These are phyloP conservation scores for Thinocorus orbignyianus DNA, from an alignment of 2,113 vertebrate species.

Conservation along the genomic window DNA sequence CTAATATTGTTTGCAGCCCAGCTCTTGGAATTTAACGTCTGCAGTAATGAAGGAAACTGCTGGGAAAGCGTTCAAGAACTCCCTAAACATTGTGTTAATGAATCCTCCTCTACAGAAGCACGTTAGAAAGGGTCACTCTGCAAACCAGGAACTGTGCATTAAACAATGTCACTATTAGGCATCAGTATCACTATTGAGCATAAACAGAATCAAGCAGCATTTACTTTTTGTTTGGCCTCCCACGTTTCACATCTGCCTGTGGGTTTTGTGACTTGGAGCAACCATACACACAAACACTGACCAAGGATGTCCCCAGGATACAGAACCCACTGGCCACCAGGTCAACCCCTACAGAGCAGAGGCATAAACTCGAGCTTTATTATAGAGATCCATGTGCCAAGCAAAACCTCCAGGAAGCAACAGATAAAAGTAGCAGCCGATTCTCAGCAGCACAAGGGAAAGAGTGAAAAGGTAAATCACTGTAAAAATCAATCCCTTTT, in stretches of 20 bases:
- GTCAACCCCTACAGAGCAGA: not conserved
- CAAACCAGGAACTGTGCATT: not conserved
- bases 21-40: not conserved
- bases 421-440: not conserved
- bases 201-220: not conserved
- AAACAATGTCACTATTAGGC: not conserved
- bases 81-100: not conserved
- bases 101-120: not conserved
- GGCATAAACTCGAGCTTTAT: not conserved
- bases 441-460: not conserved
- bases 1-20: not conserved
- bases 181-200: not conserved
- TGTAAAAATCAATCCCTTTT: not conserved
- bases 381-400: fast-evolving
- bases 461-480: not conserved
- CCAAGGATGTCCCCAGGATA: fast-evolving
- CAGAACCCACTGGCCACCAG: not conserved
- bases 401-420: not conserved
- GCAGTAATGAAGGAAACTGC: not conserved
- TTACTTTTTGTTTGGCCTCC: not conserved
- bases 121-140: not conserved
- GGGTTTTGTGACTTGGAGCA: not conserved
- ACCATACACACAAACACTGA: not conserved
- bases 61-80: slow-evolving; percentile 11
- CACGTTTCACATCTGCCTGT: not conserved